Evolutionary conservation across 1,140 invertebrate genomes (phyloP).

Genomic region (Euwallacea fornicatus): DNA sequence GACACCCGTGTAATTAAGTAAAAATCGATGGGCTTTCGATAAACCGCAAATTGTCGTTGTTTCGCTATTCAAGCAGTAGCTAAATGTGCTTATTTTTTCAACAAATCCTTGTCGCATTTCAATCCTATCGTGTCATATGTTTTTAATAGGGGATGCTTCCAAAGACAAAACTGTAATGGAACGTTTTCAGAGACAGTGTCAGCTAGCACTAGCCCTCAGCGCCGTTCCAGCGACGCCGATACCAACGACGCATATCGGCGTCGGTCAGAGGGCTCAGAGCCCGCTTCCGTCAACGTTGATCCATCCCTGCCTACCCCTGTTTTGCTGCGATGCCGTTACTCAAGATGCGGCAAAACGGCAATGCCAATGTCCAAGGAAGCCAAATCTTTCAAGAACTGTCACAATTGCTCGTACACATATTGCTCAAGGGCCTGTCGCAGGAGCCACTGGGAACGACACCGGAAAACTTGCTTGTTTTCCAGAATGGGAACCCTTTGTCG

Average conservation of each 20-base stretch:
- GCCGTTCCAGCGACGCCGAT: constrained; percentile 52
- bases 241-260: constrained; percentile 52
- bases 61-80: too few species aligned
- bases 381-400: constrained; percentile 73
- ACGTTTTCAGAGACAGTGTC: constrained; percentile 52
- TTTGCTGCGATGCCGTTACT: constrained; percentile 72
- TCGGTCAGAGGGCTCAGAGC: constrained; percentile 59
- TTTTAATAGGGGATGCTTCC: too few species aligned
- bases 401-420: constrained; percentile 89
- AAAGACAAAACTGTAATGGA: not conserved
- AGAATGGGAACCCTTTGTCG: constrained; percentile 84
- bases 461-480: constrained; percentile 86
- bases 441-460: constrained; percentile 88
- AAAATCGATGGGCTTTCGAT: too few species aligned
- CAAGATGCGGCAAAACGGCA: constrained; percentile 65
- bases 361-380: constrained; percentile 65
- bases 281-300: constrained; percentile 37
- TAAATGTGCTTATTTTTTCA: too few species aligned
- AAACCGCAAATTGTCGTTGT: too few species aligned
- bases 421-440: constrained; percentile 82
- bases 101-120: too few species aligned
- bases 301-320: constrained; percentile 47
- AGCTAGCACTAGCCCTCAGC: constrained; percentile 54
- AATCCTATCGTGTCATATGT: too few species aligned
- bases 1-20: too few species aligned